Evolutionary conservation across 2,888 invertebrate genomes (phyloP), one percentile per base, ranked within the genome.

Genomic region (Lasius fuliginosus): DNA sequence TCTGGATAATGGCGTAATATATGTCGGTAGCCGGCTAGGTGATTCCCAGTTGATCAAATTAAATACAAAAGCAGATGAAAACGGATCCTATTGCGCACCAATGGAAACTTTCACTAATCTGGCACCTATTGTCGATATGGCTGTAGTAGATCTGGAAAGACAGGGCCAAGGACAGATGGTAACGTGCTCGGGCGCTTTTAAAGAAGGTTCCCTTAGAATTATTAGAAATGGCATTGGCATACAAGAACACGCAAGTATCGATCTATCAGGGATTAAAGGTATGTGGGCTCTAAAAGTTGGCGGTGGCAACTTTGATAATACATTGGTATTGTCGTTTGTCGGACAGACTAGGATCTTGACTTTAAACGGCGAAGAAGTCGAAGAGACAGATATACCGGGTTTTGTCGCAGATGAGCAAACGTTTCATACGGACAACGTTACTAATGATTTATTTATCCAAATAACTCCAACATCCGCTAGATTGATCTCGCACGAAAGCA

Each of bases 191-290:
- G 99, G 98, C 12, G 98, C 98, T 3, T 99, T 98, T 94, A 99
- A 99, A 95, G 99, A 99, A 96, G 99, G 99, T 0, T 99, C 99
- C 0, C 95, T 99, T 53, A 96, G 99, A 77, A 99, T 99, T 85
- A 99, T 99, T 88, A 96, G 99, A 89, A 99, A 99, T 95, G 99
- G 99, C 4, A 99, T 99, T 93, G 99, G 99, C 3, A 99, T 99
- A 85, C 99, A 99, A 91, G 99, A 99, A 95, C 98, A 99, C 94
- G 99, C 99, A 0, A 98, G 98, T 71, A 99, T 99, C 88, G 99
- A 99, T 95, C 96, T 99, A 90, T 98, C 98, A 6, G 99, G 99
- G 76, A 99, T 99, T 88, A 99, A 99, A 95, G 99, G 99, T 87
- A 98, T 99, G 97, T 99, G 99, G 99, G 98, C 99, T 0, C 95